Base-by-base conservation (phyloP, 2,888 invertebrate genomes). In the Apodemia zela region DNA sequence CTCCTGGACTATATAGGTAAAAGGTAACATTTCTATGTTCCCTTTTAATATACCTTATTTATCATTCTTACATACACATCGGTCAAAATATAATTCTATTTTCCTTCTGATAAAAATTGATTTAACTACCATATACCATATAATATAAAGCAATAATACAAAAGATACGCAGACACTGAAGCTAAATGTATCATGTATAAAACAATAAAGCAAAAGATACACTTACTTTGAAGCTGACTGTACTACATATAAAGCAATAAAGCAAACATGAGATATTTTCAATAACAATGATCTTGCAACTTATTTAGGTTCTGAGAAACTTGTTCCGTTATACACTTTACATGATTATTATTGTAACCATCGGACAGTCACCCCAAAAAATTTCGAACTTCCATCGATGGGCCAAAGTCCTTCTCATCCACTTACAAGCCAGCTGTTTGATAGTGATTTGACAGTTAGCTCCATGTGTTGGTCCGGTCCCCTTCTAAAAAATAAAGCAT, bases 251-350 rank as follows among this genome's bases (percentile, higher is more conserved):
- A 58, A 33, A 63, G n/a, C 51, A 13, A 51, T 33, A 45, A 18
- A 59, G 25, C 25, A 59, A 25, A 54, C 17, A 54, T 25, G 54
- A 54, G 45, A 59, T 63, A 63, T 29, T 61, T 61, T 61, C 64
- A 62, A 65, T 65, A 65, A 62, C 64, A 65, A 65, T 65, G 64
- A 61, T 59, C 42, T 10, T 21, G 62, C 64, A 61, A 65, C 29
- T 47, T 51, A 57, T 60, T 49, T 33, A 35, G 33, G 15, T 63
- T 59, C 63, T 47, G 25, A 59, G 63, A 63, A 63, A 13, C 49
- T 35, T 25, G 29, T 29, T 47, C 47, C 59, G 49, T 59, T 49
- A 59, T 29, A 21, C n/a, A 54, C 25, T 51, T 51, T 45, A 45
- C 54, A 54, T 54, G 15, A 54, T 54, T 54, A 54, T 54, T 54